Percentiles rank a stretch among this genome's conserved stretches.
phyloP scores from a whole-genome alignment of 2,888 invertebrate species.

The Chalcosyrphus nemorum region DNA sequence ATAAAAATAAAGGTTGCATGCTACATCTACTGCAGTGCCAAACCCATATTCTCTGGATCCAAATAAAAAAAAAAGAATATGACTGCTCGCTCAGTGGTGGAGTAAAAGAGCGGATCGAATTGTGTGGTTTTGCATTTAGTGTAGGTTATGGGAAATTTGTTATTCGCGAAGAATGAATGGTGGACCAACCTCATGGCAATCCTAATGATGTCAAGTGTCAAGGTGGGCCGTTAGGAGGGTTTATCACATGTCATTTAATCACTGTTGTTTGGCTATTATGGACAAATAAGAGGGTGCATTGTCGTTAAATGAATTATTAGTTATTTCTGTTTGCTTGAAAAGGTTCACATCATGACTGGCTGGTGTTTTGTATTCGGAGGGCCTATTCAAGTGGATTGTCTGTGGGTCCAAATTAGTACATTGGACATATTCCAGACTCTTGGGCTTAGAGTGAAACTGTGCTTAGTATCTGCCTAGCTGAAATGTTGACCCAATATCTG shows the following conservation, averaged over 20 bases:
- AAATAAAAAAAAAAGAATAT: neutral
- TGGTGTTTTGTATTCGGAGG: no score
- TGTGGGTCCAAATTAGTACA: no score
- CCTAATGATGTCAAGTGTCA: slow-evolving; percentile 66
- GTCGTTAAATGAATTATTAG: neutral
- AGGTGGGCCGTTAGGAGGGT: slow-evolving; percentile 28
- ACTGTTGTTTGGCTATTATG: neutral
- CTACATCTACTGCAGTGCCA: neutral
- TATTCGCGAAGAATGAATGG: neutral
- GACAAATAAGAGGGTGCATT: neutral
- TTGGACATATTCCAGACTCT: no score
- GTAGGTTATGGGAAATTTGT: slow-evolving; percentile 44
- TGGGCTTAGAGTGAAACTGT: no score
- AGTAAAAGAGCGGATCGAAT: slow-evolving; percentile 44
- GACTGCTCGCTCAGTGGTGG: slow-evolving; percentile 31
- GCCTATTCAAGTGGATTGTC: no score
- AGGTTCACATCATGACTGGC: no score
- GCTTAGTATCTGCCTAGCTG: no score
- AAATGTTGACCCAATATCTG: no score
- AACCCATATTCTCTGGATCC: slow-evolving; percentile 31
- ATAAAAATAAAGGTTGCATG: neutral
- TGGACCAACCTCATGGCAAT: slow-evolving; percentile 51
- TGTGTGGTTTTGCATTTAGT: slow-evolving; percentile 39
- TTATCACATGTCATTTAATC: slow-evolving; percentile 19
- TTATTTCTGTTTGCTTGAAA: neutral